Evolutionary conservation across 2,797 vertebrate genomes (phyloP).

Genomic region (Mus minutoides): DNA sequence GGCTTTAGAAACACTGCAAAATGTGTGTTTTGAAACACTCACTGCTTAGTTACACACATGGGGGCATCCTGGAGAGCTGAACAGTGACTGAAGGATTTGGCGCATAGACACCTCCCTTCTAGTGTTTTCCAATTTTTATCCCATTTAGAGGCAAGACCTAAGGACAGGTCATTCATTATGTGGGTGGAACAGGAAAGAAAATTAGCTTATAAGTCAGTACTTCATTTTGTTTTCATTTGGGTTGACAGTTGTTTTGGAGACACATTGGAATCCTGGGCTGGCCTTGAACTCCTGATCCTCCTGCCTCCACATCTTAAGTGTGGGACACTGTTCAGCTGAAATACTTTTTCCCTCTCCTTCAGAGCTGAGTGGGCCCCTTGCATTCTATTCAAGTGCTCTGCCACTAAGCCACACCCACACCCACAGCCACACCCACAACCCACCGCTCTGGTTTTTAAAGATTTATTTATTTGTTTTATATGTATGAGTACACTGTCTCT

Average conservation of each 20-base stretch:
- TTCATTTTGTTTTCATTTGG: not conserved
- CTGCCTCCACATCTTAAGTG: not conserved
- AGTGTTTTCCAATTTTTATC: slow-evolving; percentile 23
- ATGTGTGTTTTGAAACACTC: slow-evolving; percentile 8
- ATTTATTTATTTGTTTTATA: not conserved
- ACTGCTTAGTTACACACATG: not conserved
- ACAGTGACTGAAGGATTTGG: not conserved
- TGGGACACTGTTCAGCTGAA: not conserved
- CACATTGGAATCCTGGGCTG: not conserved
- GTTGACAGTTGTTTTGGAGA: not conserved
- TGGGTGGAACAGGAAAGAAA: not conserved
- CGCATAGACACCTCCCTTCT: not conserved
- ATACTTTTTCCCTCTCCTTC: not conserved
- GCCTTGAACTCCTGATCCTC: not conserved
- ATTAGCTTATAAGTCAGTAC: not conserved
- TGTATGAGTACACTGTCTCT: not conserved
- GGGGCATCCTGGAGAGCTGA: not conserved
- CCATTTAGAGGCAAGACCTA: not conserved
- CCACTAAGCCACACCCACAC: not conserved
- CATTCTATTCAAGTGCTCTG: not conserved
- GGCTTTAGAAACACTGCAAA: not conserved
- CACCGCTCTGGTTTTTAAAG: not conserved
- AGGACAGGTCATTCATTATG: not conserved
- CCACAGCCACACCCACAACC: too few species aligned
- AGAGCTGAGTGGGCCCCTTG: not conserved